Conservation (phyloP, 2,113 vertebrate genomes). For the Mus musculus region GRCm39 chr3:159099501-159100000, state of each 20-base stretch:
- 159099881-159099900: neutral
- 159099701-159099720: neutral
- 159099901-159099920: neutral
- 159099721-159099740: neutral
- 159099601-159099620: neutral
- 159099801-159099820: neutral
- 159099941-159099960: neutral
- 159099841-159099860: neutral
- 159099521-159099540: neutral
- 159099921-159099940: neutral
- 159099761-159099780: neutral
- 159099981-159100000: neutral
- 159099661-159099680: neutral
- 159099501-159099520: neutral
- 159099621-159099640: neutral
- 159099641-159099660: neutral
- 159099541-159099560: conserved; percentile 2
- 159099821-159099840: neutral
- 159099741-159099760: neutral
- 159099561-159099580: neutral
- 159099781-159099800: neutral
- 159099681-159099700: neutral
- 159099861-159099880: neutral
- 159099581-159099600: neutral
- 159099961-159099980: neutral